phyloP scores from a whole-genome alignment of 64 coral and sea anemone genomes.

The Acropora yongei region DNA sequence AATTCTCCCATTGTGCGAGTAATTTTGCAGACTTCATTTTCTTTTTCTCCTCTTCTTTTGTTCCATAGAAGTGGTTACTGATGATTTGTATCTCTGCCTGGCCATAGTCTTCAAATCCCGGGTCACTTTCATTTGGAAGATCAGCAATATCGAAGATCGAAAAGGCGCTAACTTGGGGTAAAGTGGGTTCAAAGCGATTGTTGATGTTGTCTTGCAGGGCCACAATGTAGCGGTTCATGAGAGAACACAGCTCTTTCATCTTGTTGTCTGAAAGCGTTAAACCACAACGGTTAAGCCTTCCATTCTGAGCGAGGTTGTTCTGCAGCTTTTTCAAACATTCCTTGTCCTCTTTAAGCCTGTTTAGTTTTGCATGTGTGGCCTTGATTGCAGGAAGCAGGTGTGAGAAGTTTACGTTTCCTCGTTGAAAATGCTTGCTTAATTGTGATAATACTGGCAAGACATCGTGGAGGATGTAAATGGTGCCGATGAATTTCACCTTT shows the following conservation, averaged over 20 bases:
- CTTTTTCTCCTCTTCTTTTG: constrained; percentile 41
- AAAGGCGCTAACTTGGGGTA: constrained; percentile 47
- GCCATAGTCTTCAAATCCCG: constrained; percentile 47
- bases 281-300: constrained; percentile 40
- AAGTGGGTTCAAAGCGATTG: constrained; percentile 52
- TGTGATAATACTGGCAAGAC: constrained; percentile 56
- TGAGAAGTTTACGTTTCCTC: constrained; percentile 56
- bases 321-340: constrained; percentile 50
- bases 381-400: constrained; percentile 49
- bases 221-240: constrained; percentile 52
- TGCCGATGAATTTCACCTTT: constrained; percentile 47
- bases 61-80: constrained; percentile 44
- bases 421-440: constrained; percentile 51
- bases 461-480: constrained; percentile 47
- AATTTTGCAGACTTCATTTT: constrained; percentile 47
- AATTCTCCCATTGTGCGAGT: constrained; percentile 54
- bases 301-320: constrained; percentile 43
- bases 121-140: constrained; percentile 47
- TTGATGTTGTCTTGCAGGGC: constrained; percentile 43
- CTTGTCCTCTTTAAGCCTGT: constrained; percentile 42
- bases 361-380: constrained; percentile 43
- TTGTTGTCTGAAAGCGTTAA: constrained; percentile 55
- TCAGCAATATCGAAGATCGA: constrained; percentile 42
- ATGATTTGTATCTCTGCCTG: constrained; percentile 34
- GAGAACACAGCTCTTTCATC: constrained; percentile 51